These are phyloP conservation scores for Promerops cafer DNA, from an alignment of 2,113 vertebrate genomes.

Conservation along the genomic window DNA sequence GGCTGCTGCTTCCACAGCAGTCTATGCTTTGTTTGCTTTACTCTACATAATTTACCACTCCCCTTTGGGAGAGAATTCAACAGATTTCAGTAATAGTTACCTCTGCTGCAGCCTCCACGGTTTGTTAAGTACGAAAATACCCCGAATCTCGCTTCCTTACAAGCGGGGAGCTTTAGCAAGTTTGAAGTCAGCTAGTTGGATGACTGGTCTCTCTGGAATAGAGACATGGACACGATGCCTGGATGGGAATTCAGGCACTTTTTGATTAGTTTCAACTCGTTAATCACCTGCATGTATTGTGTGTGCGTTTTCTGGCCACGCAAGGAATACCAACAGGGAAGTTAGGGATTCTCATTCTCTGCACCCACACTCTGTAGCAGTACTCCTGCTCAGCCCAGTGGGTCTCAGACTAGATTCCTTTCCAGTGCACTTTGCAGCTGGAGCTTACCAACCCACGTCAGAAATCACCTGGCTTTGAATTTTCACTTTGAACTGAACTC, in stretches of 20 bases:
- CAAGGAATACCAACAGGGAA: background rate
- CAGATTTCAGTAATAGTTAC: background rate
- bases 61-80: background rate
- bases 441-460: background rate
- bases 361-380: background rate
- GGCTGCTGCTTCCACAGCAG: background rate
- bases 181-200: background rate
- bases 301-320: background rate
- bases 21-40: background rate
- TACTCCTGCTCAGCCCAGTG: background rate
- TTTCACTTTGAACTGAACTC: background rate
- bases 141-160: background rate
- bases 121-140: background rate
- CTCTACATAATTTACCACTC: background rate
- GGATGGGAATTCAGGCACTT: background rate
- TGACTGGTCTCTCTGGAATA: background rate
- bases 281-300: background rate
- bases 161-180: background rate
- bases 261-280: background rate
- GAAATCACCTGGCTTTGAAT: background rate
- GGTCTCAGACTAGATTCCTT: background rate
- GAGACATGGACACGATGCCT: background rate
- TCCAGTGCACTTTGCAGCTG: background rate
- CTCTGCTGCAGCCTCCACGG: background rate
- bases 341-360: background rate